Base-by-base conservation (phyloP, 2,888 invertebrate genomes). In the Cremastobaeus sp. region DNA sequence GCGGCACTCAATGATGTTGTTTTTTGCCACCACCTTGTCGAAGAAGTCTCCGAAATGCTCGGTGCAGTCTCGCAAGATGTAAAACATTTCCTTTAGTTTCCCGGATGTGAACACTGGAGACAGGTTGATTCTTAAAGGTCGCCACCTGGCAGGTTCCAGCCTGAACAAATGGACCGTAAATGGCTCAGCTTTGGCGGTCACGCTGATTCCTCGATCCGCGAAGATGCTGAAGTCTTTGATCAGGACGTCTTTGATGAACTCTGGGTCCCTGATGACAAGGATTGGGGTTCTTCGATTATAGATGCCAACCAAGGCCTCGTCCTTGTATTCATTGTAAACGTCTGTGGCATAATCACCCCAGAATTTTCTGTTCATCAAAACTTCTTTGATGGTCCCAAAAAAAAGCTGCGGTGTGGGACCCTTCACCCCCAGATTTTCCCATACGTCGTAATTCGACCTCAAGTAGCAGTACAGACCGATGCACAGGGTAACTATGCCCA, bases 21-120 rank as follows among this genome's bases (percentile, higher is more conserved):
- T 68, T 18, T 75, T 68, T 2, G 73, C 77, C 0, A 83, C 77
- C n/a, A 77, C 8, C 28, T 84, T 80, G 0, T 86, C 82, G 0
- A 91, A 73, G 76, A 88, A 89, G 0, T 84, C 78, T 0, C 85
- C 84, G 73, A 91, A 80, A 37, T 85, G 83, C 3, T 85, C 76
- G 6, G 88, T 85, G 3, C 90, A 89, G 14, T 88, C 85, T 11
- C 84, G 81, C 3, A 91, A 87, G 2, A 90, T 83, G 0, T 89
- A 87, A 68, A 89, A 90, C 77, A 90, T 88, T 0, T 88, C 82
- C 76, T 90, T 91, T 20, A 89, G 89, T 68, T 90, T 89, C 32
- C 88, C 88, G 9, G 85, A 82, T 0, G 90, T 90, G 21, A 91
- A 88, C 1, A 89, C 89, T 2, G 90, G 87, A 1, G 90, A 89